Evolutionary conservation across 2,113 vertebrate species (phyloP), one percentile per base, ranked within the genome.

Genomic region (Oxygymnocypris stewartii): DNA sequence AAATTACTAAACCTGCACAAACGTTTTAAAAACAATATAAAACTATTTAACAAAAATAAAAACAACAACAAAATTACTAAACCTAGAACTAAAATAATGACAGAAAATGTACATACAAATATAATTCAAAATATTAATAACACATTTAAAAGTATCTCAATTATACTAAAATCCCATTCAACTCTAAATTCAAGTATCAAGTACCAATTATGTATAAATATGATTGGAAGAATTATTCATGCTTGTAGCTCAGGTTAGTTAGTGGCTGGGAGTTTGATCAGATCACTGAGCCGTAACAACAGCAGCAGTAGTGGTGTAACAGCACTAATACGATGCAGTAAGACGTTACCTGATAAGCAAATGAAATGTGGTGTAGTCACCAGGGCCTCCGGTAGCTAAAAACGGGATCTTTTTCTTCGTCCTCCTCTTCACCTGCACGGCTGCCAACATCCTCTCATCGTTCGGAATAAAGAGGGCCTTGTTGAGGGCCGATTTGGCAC

Each of bases 401-500:
- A 99, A 99, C 51, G 98, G 98, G 90, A 99, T 98, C 95, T 97
- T 99, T 95, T 99, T 99, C 96, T 98, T 99, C 2, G 97, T 99
- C 93, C 98, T 96, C 90, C 98, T 94, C 93, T 96, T 99, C 88
- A 99, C 98, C 93, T 97, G 97, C 90, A 97, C 96, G 0, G 97
- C 97, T 86, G 94, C 98, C 89, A 99, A 94, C 98, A 99, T 98
- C 92, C 96, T 96, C 93, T 99, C 98, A 87, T 99, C 96, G n/a
- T 97, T 96, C n/a, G 98, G 98, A 59, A 93, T 94, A 93, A 99
- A 99, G 90, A 99, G 94, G 91, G 97, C 97, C 94, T 99, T 99
- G 95, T 93, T 97, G 95, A 99, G 98, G 91, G 96, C 92, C 63
- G 96, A 94, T 91, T 98, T 99, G 93, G 93, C 96, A 91, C 96